These are phyloP conservation scores for Laothoe populi DNA, from an alignment of 2,888 invertebrate genomes.

Conservation along the genomic window DNA sequence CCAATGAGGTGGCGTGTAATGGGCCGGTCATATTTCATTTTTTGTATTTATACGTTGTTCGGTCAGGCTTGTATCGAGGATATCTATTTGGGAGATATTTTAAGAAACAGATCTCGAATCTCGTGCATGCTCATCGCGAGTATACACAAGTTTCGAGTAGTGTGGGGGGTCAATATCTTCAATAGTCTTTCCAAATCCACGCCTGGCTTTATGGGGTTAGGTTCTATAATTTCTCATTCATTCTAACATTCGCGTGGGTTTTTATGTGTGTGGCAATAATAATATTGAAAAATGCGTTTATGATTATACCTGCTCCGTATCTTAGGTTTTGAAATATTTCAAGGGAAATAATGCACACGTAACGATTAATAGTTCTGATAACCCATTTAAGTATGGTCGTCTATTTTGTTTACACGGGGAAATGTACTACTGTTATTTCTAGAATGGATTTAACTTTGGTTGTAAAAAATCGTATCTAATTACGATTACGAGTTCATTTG, in stretches of 20 bases:
- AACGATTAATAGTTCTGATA: neutral
- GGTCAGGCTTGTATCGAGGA: slow-evolving; percentile 24
- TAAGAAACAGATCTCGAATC: neutral
- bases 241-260: slow-evolving; percentile 15
- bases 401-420: neutral
- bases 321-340: neutral
- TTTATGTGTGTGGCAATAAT: slow-evolving; percentile 4
- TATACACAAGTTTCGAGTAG: no score
- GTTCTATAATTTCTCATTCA: slow-evolving; percentile 32
- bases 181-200: neutral
- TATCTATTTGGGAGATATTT: neutral
- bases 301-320: neutral
- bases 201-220: neutral
- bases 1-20: slow-evolving; percentile 45
- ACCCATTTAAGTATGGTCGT: neutral
- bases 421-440: neutral
- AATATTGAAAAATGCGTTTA: neutral
- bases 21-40: slow-evolving; percentile 38
- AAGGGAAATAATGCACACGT: neutral
- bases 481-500: no score
- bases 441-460: neutral
- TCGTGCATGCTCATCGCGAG: no score
- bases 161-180: neutral
- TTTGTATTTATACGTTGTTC: slow-evolving; percentile 30
- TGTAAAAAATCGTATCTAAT: no score